phyloP scores from a whole-genome alignment of 2,797 vertebrate species.

The Mus minutoides region DNA sequence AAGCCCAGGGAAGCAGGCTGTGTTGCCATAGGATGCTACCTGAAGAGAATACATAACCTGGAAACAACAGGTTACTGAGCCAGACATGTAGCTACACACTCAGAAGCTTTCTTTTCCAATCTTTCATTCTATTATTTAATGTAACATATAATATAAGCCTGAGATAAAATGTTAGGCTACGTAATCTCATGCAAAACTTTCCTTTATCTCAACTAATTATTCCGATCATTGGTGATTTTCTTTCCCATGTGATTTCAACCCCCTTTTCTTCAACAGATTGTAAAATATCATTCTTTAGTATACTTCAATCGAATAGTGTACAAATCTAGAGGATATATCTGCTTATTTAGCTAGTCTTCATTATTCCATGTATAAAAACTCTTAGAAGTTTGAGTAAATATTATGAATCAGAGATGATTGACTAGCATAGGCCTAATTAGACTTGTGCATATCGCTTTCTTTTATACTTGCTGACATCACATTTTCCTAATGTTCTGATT shows the following conservation, averaged over 20 bases:
- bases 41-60: neutral
- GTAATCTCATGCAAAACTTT: neutral
- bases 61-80: neutral
- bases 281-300: neutral
- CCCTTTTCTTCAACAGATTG: neutral
- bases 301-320: neutral
- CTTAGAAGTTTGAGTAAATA: neutral
- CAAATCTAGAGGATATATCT: neutral
- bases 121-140: neutral
- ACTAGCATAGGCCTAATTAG: neutral
- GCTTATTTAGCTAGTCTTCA: neutral
- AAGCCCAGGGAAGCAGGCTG: neutral
- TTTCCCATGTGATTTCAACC: neutral
- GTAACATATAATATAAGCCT: neutral
- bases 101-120: neutral
- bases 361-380: neutral
- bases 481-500: neutral
- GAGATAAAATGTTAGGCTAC: neutral
- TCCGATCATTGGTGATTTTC: neutral
- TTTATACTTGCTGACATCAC: accelerated
- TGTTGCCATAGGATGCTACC: neutral
- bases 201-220: neutral
- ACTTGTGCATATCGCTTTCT: neutral
- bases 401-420: neutral
- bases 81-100: neutral